Evolutionary conservation across 1,140 invertebrate genomes (phyloP), one percentile per base, ranked within the genome.

Genomic region (Pomacea maculata): DNA sequence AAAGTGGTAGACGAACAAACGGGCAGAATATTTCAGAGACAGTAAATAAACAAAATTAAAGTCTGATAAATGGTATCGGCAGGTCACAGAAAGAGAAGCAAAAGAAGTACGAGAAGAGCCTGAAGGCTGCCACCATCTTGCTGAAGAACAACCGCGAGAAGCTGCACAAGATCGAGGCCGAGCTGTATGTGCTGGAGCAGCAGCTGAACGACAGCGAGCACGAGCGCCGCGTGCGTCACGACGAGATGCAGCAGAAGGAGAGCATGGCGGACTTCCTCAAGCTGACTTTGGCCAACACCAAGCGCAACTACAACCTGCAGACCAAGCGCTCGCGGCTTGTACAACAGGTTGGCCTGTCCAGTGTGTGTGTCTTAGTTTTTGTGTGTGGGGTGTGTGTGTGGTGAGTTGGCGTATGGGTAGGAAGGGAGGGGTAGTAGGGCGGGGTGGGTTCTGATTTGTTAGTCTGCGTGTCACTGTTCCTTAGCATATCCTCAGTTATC

Each of bases 251-350:
- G 72, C 88, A 90, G 79, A 91, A 90, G 79, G 88, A 89, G 72
- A 89, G 84, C 80, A 90, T 90, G 86, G 87, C 87, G 19, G 90
- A 89, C 73, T 91, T 91, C 82, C 82, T 91, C 8, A 89, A 90
- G 78, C 82, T 91, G 19, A 90, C 88, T 21, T 83, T 90, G 34
- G 83, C 87, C 14, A 89, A 90, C 78, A 90, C 88, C 7, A 88
- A 87, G 77, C 83, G 84, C 68, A 90, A 90, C 74, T 89, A 89
- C 80, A 89, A 75, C n/a, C 83, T 90, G 29, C 90, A 91, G 83
- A 81, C 88, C 72, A 90, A 89, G 75, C 80, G 89, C 11, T 85
- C 87, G 52, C 84, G 87, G 12, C 72, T 91, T 25, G 80, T 87
- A 19, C 85, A 83, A 68, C 89, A 91, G 82, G 82, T 83, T n/a